Base-by-base conservation (phyloP, 2,797 vertebrate species). In the Rhinella marina region DNA sequence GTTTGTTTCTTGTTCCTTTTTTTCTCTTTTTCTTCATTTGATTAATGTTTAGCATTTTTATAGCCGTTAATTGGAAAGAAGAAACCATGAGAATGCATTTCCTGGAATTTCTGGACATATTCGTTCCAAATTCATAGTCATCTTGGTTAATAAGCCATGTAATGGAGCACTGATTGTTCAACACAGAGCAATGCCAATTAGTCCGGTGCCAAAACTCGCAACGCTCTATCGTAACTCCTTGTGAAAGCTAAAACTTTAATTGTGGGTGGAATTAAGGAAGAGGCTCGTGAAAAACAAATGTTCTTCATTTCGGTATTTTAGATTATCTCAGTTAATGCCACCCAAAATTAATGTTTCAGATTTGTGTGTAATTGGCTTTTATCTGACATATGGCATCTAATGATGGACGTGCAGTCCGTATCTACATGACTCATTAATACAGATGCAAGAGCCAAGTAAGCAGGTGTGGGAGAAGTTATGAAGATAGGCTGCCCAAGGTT, bases 11-110 rank as follows among this genome's bases (percentile, higher is more conserved):
- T 54, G 48, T 73, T 73, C 48, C 54, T 83, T 29, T 83, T 70
- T 73, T 29, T 75, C 50, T 73, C 54, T 83, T 29, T 83, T 56
- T 73, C 54, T 75, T 72, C 70, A 84, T 61, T 57, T 84, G 82
- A 84, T 75, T 72, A 84, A 84, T 41, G 59, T 85, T 77, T 64
- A 21, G 73, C n/a, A 29, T 64, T 85, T 85, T 85, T 85, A 85
- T 77, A 54, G 73, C 41, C 7, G 75, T 56, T 84, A 77, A 86
- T 52, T 70, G 76, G 85, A 72, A 79, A 86, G 32, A 79, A 78
- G 59, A 86, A 70, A 70, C 56, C 52, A 81, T 59, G 19, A 79
- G 50, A 56, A 80, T 64, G 62, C 76, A 19, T 73, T 81, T 52
- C 50, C 19, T 56, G 66, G 78, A 72, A 84, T 73, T 81, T 80